phyloP scores from a whole-genome alignment of 1,140 invertebrate species.

The Anastrepha obliqua region DNA sequence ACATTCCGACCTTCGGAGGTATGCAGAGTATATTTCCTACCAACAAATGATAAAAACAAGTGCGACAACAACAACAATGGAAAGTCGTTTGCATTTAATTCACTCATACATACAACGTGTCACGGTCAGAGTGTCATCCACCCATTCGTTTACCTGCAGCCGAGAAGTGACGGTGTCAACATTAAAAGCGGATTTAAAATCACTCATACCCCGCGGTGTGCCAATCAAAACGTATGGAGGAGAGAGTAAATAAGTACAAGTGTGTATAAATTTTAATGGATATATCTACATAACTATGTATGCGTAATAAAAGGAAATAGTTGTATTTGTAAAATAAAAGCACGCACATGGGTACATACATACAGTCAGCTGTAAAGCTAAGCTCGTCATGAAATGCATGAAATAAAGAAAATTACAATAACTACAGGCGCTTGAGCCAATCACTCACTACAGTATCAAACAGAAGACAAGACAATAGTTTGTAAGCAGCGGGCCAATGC shows the following conservation, averaged over 20 bases:
- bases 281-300: background rate
- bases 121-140: background rate
- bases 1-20: background rate
- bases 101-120: background rate
- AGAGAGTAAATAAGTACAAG: background rate
- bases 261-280: background rate
- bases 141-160: conserved; percentile 26
- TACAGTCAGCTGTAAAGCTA: too few relatives aligned
- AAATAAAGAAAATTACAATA: too few relatives aligned
- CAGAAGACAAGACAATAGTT: too few relatives aligned
- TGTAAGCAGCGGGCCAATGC: too few relatives aligned
- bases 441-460: too few relatives aligned
- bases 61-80: background rate
- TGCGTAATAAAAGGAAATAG: background rate
- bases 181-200: conserved; percentile 72
- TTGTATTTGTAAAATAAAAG: too few relatives aligned
- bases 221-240: background rate
- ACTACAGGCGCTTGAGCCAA: too few relatives aligned
- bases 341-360: background rate
- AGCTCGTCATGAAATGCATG: too few relatives aligned
- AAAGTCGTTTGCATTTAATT: background rate
- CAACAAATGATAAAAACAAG: background rate
- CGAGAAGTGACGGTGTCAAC: conserved; percentile 68
- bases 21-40: background rate
- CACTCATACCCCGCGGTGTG: conserved; percentile 27